Evolutionary conservation across 2,888 invertebrate genomes (phyloP).

Genomic region (Phalangium opilio): DNA sequence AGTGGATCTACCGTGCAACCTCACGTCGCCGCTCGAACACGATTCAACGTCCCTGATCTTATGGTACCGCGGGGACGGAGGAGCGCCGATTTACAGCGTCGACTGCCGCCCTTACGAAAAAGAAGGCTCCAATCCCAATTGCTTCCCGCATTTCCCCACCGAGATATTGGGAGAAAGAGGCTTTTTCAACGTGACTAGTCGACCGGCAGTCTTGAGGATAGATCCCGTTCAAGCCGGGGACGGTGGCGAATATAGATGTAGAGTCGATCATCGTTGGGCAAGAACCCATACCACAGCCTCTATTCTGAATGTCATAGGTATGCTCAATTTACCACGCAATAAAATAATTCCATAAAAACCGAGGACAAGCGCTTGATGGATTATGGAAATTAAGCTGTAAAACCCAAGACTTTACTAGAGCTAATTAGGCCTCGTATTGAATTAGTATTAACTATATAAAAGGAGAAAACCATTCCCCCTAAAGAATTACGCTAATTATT

Average conservation of each 20-base stretch:
- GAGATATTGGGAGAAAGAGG: slow-evolving; percentile 12
- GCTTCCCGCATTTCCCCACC: slow-evolving; percentile 13
- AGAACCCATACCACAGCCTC: slow-evolving; percentile 13
- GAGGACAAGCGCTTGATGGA: too few relatives aligned
- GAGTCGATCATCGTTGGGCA: slow-evolving; percentile 17
- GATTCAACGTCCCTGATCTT: slow-evolving; percentile 16
- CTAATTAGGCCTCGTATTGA: too few relatives aligned
- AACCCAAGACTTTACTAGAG: too few relatives aligned
- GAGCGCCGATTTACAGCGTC: slow-evolving; percentile 16
- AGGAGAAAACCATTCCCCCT: too few relatives aligned
- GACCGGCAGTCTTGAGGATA: slow-evolving; percentile 13
- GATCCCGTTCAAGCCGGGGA: slow-evolving; percentile 16
- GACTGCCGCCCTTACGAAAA: slow-evolving; percentile 15
- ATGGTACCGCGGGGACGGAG: slow-evolving; percentile 16
- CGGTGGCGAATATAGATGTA: slow-evolving; percentile 15
- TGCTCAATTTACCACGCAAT: too few relatives aligned
- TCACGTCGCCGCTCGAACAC: slow-evolving; percentile 24
- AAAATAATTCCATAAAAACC: too few relatives aligned
- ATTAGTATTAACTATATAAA: too few relatives aligned
- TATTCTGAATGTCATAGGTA: slow-evolving; percentile 16
- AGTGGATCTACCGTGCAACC: slow-evolving; percentile 26
- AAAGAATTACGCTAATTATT: too few relatives aligned
- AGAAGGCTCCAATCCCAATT: background rate
- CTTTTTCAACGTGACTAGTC: slow-evolving; percentile 14
- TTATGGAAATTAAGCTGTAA: too few relatives aligned